Conservation (phyloP, 2,797 vertebrate genomes). For the Chelonia mydas region DNA sequence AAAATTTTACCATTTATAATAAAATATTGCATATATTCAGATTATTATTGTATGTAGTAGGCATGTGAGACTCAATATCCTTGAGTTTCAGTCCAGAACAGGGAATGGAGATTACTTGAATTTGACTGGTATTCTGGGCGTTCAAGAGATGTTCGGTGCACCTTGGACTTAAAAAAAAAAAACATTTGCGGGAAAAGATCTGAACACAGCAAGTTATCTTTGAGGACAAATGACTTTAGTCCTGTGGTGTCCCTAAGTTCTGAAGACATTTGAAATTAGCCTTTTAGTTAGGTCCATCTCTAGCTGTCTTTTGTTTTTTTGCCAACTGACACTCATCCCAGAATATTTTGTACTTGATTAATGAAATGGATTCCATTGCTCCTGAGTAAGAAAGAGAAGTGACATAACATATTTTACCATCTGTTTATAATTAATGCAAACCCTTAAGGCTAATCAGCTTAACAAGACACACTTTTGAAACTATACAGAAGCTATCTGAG, state of each 20-base stretch:
- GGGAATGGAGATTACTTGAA: neutral
- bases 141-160: neutral
- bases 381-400: neutral
- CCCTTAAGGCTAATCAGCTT: neutral
- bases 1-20: neutral
- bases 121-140: neutral
- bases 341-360: neutral
- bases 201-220: neutral
- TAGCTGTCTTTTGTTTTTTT: neutral
- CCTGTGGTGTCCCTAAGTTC: neutral
- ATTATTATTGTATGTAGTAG: neutral
- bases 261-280: neutral
- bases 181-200: neutral
- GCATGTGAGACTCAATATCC: rapidly evolving
- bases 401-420: neutral
- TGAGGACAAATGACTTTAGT: neutral
- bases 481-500: neutral
- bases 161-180: neutral
- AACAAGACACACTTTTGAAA: neutral
- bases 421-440: neutral
- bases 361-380: neutral
- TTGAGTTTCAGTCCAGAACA: neutral
- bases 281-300: neutral
- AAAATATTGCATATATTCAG: neutral
- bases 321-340: neutral